Base-by-base conservation (phyloP, 2,888 invertebrate species). In the Caenorhabditis zanzibari region DNA sequence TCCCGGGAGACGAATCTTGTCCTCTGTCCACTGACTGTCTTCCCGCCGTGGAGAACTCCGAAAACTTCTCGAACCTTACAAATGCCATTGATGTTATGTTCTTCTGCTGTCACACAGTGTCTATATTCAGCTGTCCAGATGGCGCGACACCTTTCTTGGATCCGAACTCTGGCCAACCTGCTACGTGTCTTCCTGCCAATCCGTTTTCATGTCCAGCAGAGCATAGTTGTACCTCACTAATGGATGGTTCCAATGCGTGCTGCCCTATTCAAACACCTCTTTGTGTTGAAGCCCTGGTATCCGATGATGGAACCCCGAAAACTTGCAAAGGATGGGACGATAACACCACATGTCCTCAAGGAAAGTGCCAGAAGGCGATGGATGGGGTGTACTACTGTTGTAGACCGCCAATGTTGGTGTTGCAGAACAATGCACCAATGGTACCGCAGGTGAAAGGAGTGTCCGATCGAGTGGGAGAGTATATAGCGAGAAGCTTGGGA, bases 61-160 rank as follows among this genome's bases (percentile, higher is more conserved):
- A 68, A 16, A 28, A 54, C 22, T 68, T 68, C 14, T 68, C 84
- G 38, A 83, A 83, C 24, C 26, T 85, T 14, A 85, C 87, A 0
- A 86, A 87, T 28, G 84, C 87, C 41, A 85, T 87, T 19, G 87
- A 87, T 49, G 84, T 86, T 5, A 85, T 85, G 81, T 89, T 88
- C 73, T 88, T 85, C 75, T 89, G 89, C 54, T 89, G 89, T 71
- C 87, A 87, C 61, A 82, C 86, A n/a, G 88, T 88, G 0, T 81
- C 86, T 10, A 85, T 89, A 4, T 88, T 87, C 81, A 81, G 86
- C 5, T 89, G 89, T 44, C 73, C 85, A 5, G 86, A 85, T 47
- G 89, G 88, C 0, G n/a, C 71, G 10, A 80, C 73, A 3, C 82
- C 87, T 0, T 63, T 85, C 28, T 52, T 82, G 10, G 86, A 87